A percentile compares a stretch with the other conserved stretches of the same genome.
Evolutionary conservation across 2,888 invertebrate species (phyloP).

Genomic region (Odiellus spinosus): DNA sequence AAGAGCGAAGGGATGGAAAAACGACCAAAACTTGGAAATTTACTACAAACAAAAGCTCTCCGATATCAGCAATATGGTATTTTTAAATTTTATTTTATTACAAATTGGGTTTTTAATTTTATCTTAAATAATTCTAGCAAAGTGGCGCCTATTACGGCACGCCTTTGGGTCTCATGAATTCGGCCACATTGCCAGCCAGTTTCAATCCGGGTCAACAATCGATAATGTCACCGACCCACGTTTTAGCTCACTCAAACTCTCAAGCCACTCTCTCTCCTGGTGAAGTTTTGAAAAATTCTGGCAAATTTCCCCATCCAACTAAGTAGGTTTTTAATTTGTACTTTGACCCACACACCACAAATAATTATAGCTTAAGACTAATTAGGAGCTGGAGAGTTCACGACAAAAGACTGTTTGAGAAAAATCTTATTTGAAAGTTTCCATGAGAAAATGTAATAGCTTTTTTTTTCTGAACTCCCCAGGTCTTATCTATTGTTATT

Average conservation of each 20-base stretch:
- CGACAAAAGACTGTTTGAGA: too few species aligned
- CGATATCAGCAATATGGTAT: conserved; percentile 21
- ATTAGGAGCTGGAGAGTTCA: too few species aligned
- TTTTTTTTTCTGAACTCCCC: too few species aligned
- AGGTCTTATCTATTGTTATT: too few species aligned
- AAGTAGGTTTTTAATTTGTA: conserved; percentile 32
- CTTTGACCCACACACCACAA: too few species aligned
- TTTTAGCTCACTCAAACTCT: background rate
- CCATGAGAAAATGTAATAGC: too few species aligned
- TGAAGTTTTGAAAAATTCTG: conserved; percentile 70
- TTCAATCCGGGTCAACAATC: background rate
- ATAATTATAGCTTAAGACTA: too few species aligned
- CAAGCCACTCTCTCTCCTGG: conserved; percentile 44
- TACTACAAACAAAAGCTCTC: conserved; percentile 47
- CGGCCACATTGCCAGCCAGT: background rate
- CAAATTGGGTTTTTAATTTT: background rate
- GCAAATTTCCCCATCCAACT: conserved; percentile 72
- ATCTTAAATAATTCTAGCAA: conserved; percentile 1
- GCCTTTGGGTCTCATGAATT: background rate
- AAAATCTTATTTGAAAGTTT: too few species aligned
- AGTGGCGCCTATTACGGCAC: background rate
- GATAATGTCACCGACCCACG: background rate
- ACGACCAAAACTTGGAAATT: conserved; percentile 62
- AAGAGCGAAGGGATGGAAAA: conserved; percentile 78
- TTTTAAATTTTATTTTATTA: too few species aligned